A percentile compares a stretch with the other conserved stretches of the same genome.
phyloP scores from a whole-genome alignment of 2,888 invertebrate species.

The Chrysotoxum bicinctum region DNA sequence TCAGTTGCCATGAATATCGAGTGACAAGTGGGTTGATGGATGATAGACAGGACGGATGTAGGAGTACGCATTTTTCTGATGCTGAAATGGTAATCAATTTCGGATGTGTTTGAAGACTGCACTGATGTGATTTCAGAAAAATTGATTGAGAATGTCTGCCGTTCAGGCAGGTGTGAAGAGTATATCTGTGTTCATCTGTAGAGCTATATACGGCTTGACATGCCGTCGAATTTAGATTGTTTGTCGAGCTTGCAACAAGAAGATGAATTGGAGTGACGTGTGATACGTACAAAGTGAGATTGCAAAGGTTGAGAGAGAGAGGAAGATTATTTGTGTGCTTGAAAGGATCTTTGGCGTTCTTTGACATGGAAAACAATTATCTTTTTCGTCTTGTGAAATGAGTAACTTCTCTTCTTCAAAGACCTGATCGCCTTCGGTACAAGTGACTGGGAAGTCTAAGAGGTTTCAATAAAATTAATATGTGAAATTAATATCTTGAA shows the following conservation, averaged over 20 bases:
- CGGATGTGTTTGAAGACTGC: background rate
- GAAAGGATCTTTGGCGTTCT: background rate
- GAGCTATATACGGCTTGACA: background rate
- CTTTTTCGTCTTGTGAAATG: background rate
- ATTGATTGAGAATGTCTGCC: conserved; percentile 37
- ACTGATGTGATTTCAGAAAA: conserved; percentile 39
- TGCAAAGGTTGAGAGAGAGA: background rate
- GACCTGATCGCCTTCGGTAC: background rate
- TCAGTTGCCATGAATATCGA: conserved; percentile 48
- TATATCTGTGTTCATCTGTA: background rate
- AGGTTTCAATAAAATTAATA: too few relatives aligned
- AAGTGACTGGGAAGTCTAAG: too few relatives aligned
- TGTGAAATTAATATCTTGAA: too few relatives aligned
- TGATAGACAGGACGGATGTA: background rate
- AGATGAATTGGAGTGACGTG: conserved; percentile 41
- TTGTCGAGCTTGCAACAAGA: conserved; percentile 45
- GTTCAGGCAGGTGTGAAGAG: conserved; percentile 39
- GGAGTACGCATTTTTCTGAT: background rate
- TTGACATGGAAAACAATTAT: background rate
- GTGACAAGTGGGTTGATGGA: conserved; percentile 18
- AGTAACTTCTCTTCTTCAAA: background rate
- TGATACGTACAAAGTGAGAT: conserved; percentile 29
- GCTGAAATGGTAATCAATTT: background rate
- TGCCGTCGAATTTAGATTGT: conserved; percentile 27
- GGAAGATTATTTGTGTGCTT: background rate